phyloP scores from a whole-genome alignment of 2,888 invertebrate genomes.

The Hirudinaria manillensis region DNA sequence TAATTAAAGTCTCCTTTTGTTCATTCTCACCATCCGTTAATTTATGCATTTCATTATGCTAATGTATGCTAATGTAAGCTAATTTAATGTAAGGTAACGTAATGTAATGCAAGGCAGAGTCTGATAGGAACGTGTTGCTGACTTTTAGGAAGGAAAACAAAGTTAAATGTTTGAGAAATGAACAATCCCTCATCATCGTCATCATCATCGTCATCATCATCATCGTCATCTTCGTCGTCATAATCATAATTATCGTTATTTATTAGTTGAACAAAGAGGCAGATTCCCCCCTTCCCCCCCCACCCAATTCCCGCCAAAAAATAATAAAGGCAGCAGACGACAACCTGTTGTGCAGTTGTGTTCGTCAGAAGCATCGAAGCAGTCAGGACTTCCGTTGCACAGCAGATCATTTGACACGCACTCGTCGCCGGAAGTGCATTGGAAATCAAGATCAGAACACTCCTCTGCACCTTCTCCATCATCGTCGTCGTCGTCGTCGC shows the following conservation, averaged over 20 bases:
- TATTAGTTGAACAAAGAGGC: background rate
- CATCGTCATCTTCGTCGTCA: slow-evolving; percentile 17
- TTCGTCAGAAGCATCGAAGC: slow-evolving; percentile 25
- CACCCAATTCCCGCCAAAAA: too few relatives aligned
- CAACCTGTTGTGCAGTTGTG: slow-evolving; percentile 24
- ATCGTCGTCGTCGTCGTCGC: background rate
- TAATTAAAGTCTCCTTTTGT: too few relatives aligned
- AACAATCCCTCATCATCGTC: slow-evolving; percentile 1
- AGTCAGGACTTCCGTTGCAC: slow-evolving; percentile 15
- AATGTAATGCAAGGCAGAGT: too few relatives aligned
- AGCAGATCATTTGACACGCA: slow-evolving; percentile 14
- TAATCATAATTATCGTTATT: background rate
- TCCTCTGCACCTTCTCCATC: slow-evolving; percentile 9
- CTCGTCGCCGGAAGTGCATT: slow-evolving; percentile 12
- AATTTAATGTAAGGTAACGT: too few relatives aligned
- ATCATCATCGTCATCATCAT: background rate
- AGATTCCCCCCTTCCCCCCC: too few relatives aligned
- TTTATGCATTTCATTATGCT: too few relatives aligned
- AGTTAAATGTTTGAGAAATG: too few relatives aligned
- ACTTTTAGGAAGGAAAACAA: too few relatives aligned
- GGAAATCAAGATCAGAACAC: slow-evolving; percentile 16
- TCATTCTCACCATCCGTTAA: too few relatives aligned
- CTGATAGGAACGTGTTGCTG: too few relatives aligned
- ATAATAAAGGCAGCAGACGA: too few relatives aligned
- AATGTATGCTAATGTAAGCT: too few relatives aligned